Evolutionary conservation across 2,113 vertebrate species (phyloP).

Genomic region (Macrotis lagotis): DNA sequence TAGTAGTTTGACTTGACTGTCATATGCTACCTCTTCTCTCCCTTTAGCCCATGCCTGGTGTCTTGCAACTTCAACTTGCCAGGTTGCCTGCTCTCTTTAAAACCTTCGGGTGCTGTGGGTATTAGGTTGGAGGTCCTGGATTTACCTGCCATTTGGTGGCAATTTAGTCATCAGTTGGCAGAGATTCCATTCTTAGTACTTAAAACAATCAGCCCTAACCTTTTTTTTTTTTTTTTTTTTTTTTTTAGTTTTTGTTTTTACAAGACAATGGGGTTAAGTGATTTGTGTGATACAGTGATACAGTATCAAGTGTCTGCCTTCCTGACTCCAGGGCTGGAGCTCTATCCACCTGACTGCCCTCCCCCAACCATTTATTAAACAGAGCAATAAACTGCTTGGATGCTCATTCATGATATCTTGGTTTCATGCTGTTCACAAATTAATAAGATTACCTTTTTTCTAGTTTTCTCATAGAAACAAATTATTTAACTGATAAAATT

Average conservation of each 20-base stretch:
- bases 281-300: no score
- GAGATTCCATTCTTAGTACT: slow-evolving; percentile 4
- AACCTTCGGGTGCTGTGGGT: no score
- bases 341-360: no score
- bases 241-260: no score
- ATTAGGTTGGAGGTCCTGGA: not conserved
- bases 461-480: slow-evolving; percentile 2
- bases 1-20: not conserved
- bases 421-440: slow-evolving; percentile 44
- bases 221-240: no score
- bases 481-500: slow-evolving; percentile 47
- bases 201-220: not conserved
- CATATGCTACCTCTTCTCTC: not conserved
- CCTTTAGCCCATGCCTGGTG: not conserved
- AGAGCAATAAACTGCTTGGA: not conserved
- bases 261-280: no score
- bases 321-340: no score
- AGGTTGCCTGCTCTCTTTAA: not conserved
- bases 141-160: not conserved
- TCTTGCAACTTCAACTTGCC: not conserved
- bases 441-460: not conserved
- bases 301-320: no score
- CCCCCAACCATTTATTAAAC: no score
- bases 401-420: not conserved
- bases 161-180: not conserved